These are phyloP conservation scores for Bathynomus jamesi DNA, from an alignment of 1,140 invertebrate species.

Conservation along the genomic window DNA sequence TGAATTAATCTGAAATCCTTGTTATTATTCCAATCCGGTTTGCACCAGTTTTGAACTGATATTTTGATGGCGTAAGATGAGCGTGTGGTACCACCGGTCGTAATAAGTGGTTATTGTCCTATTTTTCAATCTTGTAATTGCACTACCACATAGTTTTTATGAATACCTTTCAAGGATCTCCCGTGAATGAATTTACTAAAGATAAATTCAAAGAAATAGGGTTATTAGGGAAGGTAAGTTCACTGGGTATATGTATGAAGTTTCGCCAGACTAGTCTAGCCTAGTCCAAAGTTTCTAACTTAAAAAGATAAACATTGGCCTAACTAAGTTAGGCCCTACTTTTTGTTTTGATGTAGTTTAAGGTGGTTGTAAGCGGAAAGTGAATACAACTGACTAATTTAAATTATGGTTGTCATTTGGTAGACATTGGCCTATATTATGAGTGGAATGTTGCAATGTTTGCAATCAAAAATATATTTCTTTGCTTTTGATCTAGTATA, in stretches of 20 bases:
- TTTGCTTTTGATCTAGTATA: too few relatives aligned
- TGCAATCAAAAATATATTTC: too few relatives aligned
- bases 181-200: neutral
- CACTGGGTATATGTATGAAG: neutral
- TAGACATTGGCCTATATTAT: too few relatives aligned
- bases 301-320: too few relatives aligned
- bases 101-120: neutral
- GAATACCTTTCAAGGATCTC: neutral
- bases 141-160: neutral
- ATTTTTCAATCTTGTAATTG: neutral
- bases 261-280: too few relatives aligned
- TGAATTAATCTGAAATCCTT: neutral
- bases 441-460: too few relatives aligned
- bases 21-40: slow-evolving; percentile 1
- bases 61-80: neutral
- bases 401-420: too few relatives aligned
- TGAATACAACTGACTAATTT: too few relatives aligned
- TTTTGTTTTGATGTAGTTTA: too few relatives aligned
- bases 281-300: too few relatives aligned
- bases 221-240: neutral
- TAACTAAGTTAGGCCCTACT: too few relatives aligned
- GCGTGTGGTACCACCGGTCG: neutral
- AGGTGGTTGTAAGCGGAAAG: too few relatives aligned
- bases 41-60: slow-evolving; percentile 1
- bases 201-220: neutral